Evolutionary conservation across 2,797 vertebrate species (phyloP).

Genomic region (Phataginus tricuspis): DNA sequence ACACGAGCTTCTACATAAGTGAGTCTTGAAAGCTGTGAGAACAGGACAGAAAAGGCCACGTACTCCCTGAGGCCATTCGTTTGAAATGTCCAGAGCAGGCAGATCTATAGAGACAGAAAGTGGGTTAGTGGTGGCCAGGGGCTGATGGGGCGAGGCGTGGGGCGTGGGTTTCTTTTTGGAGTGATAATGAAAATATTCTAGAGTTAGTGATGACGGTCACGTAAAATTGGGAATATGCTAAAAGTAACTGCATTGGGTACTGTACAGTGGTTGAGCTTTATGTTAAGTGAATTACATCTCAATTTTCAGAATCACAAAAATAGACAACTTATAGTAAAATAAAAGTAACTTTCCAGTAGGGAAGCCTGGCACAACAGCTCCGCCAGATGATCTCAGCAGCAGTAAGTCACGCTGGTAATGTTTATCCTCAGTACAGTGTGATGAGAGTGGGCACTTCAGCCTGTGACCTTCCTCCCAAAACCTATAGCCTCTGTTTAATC

Average conservation of each 20-base stretch:
- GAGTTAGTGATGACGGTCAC: not conserved
- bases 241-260: not conserved
- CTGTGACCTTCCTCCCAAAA: not conserved
- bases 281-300: not conserved
- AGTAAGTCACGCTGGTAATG: rapidly evolving
- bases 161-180: not conserved
- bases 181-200: not conserved
- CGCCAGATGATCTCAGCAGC: rapidly evolving
- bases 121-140: not conserved
- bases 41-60: not conserved
- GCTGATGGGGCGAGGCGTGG: too few species aligned
- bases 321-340: not conserved
- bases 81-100: not conserved
- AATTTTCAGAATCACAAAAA: not conserved
- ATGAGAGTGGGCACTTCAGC: not conserved
- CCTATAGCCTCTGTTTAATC: not conserved
- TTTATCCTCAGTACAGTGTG: not conserved
- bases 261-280: not conserved
- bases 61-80: too few species aligned
- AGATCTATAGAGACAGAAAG: not conserved
- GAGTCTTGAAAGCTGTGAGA: not conserved
- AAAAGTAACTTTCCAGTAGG: not conserved
- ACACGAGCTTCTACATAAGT: rapidly evolving
- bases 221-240: not conserved
- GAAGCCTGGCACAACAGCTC: not conserved